Percentiles rank a stretch among this genome's conserved stretches.
phyloP scores from a whole-genome alignment of 2,113 vertebrate genomes.

The Kryptolebias marmoratus region DNA sequence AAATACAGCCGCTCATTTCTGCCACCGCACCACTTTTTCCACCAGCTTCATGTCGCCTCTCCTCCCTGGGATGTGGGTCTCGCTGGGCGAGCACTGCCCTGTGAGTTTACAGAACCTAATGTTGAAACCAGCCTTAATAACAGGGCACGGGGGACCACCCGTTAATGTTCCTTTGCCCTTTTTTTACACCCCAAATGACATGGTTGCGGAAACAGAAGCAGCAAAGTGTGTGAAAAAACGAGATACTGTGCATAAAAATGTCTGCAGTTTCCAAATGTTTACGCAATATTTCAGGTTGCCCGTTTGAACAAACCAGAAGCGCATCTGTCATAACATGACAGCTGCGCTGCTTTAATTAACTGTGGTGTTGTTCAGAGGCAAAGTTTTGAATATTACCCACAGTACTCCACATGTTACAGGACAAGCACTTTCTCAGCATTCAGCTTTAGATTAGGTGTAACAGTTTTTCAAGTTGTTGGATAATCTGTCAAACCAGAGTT shows the following conservation, averaged over 20 bases:
- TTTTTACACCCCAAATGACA: conserved; percentile 19
- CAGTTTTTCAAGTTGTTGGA: too few relatives aligned
- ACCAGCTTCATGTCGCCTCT: conserved; percentile 53
- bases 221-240: not conserved
- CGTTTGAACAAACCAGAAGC: too few relatives aligned
- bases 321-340: too few relatives aligned
- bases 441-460: too few relatives aligned
- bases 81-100: conserved; percentile 65
- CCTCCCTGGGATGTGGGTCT: conserved; percentile 49
- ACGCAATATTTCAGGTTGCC: not conserved
- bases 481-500: too few relatives aligned
- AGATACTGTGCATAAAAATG: not conserved
- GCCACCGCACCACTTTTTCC: conserved; percentile 69
- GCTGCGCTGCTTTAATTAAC: not conserved
- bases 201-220: conserved; percentile 18
- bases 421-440: too few relatives aligned
- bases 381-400: too few relatives aligned
- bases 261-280: not conserved
- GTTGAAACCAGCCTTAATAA: conserved; percentile 62
- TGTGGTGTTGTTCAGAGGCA: not conserved
- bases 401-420: too few relatives aligned
- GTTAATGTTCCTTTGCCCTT: conserved; percentile 45
- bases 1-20: conserved; percentile 77
- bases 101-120: conserved; percentile 45
- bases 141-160: conserved; percentile 63